These are phyloP conservation scores for Zaprionus bogoriensis DNA, from an alignment of 2,888 invertebrate genomes.

Conservation along the genomic window DNA sequence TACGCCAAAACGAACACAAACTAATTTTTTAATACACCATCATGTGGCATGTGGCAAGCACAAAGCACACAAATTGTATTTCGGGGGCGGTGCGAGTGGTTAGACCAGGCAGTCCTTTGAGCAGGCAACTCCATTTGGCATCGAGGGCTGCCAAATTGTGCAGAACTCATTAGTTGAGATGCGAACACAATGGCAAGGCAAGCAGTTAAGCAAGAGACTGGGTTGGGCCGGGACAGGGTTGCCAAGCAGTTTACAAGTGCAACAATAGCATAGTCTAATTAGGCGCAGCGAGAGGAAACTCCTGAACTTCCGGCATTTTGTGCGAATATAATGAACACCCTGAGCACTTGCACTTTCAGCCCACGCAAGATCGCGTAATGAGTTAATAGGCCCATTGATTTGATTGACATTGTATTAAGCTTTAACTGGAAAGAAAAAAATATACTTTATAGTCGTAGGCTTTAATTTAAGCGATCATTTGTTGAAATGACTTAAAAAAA, in stretches of 20 bases:
- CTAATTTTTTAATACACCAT: constrained; percentile 68
- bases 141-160: constrained; percentile 25
- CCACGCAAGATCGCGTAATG: background rate
- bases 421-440: too few species aligned
- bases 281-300: constrained; percentile 35
- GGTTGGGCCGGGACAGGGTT: background rate
- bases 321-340: background rate
- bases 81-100: too few species aligned
- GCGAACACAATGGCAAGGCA: constrained; percentile 43
- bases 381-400: background rate
- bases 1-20: constrained; percentile 19
- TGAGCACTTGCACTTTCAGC: background rate
- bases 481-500: too few species aligned
- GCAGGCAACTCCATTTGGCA: constrained; percentile 8
- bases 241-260: constrained; percentile 8
- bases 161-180: constrained; percentile 64
- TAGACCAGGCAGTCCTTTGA: constrained; percentile 14
- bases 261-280: constrained; percentile 63
- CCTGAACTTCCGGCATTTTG: constrained; percentile 46
- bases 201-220: background rate
- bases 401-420: too few species aligned
- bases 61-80: constrained; percentile 31
- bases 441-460: too few species aligned
- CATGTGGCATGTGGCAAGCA: constrained; percentile 12
- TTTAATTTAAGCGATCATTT: too few species aligned